Base-by-base conservation (phyloP, 1,140 invertebrate species). In the Trachymyrmex septentrionalis region DNA sequence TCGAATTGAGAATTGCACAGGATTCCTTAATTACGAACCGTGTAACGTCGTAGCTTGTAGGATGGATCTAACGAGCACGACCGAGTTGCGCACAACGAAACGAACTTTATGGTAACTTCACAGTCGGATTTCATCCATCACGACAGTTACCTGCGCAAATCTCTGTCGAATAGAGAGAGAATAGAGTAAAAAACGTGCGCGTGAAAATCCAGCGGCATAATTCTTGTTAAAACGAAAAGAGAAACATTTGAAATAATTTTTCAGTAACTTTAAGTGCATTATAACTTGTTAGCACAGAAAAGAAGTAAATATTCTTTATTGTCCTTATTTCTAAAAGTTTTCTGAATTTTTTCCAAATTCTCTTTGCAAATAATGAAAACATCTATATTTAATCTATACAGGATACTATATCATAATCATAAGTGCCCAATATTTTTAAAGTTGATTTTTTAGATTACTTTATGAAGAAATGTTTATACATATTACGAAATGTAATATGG, bases 11-110 rank as follows among this genome's bases (percentile, higher is more conserved):
- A 80, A 80, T 80, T 44, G 16, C 27, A 80, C 6, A 12, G 63
- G 48, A 55, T 57, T 55, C 63, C 77, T 34, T 80, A 69, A 80
- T 80, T 80, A 50, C 48, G 30, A 38, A 80, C 30, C 48, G 48
- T 53, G 30, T 14, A 30, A 44, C 38, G 16, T 2, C 19, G n/a
- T 55, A 55, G 9, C 30, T 30, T 21, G n/a, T 69, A 69, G 77
- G n/a, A 80, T 55, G 27, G 19, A 38, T 80, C 64, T 80, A 80
- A 67, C 61, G 63, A 67, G 61, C 63, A 30, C 50, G 63, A 69
- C 44, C 30, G 63, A 69, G 30, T 80, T 55, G 48, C n/a, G 16
- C 48, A 38, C 27, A 16, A 80, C 48, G n/a, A 55, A 80, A 55
- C 30, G 57, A 77, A 77, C 34, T 77, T 12, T 27, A 48, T 48